A percentile compares a stretch with the other conserved stretches of the same genome.
phyloP scores from a whole-genome alignment of 1,140 invertebrate genomes.

The Heterodera carotae region DNA sequence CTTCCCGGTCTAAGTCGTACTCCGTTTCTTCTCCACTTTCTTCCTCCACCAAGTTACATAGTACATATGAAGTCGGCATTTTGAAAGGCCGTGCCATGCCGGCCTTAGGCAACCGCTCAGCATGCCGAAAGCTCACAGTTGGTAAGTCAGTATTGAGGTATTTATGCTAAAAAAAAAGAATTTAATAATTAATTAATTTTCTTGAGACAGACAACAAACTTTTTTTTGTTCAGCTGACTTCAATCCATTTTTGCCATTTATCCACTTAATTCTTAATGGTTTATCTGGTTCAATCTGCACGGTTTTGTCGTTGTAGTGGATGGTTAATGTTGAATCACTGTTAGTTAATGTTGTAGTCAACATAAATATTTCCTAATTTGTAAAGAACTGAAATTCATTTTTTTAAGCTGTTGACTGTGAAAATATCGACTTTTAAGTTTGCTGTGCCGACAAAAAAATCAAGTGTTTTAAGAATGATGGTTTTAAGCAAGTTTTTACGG shows the following conservation, averaged over 20 bases:
- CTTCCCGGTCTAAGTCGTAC: conserved; percentile 48
- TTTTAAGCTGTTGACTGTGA: too few relatives aligned
- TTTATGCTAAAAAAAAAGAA: neutral
- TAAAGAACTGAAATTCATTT: neutral
- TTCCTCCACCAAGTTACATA: conserved; percentile 37
- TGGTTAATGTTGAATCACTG: neutral
- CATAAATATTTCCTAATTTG: neutral
- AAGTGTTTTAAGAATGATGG: too few relatives aligned
- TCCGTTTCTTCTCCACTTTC: conserved; percentile 35
- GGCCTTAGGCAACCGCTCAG: neutral
- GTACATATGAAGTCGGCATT: conserved; percentile 45
- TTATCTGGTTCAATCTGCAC: conserved; percentile 6
- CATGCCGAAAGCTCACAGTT: neutral
- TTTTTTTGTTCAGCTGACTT: neutral
- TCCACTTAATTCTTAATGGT: neutral
- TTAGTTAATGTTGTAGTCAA: neutral
- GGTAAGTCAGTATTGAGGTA: neutral
- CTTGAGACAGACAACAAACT: neutral
- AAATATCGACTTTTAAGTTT: too few relatives aligned
- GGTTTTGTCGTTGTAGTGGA: conserved; percentile 1
- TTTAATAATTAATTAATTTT: neutral
- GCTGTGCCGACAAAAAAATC: too few relatives aligned
- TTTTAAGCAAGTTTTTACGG: too few relatives aligned
- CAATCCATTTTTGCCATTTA: neutral
- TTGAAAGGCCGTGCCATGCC: neutral